Conservation (phyloP, 1,140 invertebrate species). For the Polypedilum pembai region DNA sequence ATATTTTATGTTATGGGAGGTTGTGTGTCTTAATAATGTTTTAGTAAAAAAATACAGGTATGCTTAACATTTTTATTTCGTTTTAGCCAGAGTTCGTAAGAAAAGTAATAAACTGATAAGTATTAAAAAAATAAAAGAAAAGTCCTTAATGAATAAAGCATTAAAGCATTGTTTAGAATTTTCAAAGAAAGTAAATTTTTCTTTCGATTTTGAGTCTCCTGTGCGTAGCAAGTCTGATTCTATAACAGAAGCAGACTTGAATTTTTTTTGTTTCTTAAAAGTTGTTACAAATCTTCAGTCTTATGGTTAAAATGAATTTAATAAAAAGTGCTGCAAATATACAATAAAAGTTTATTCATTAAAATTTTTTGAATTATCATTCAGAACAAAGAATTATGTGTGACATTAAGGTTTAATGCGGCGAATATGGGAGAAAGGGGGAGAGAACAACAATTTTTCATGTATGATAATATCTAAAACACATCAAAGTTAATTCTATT, state of each 20-base stretch:
- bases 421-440: not conserved
- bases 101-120: not conserved
- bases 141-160: not conserved
- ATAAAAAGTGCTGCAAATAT: slow-evolving; percentile 2
- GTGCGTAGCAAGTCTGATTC: not conserved
- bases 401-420: not conserved
- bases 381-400: not conserved
- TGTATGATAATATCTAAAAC: too few relatives aligned
- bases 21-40: too few relatives aligned
- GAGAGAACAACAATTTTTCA: not conserved
- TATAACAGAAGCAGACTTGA: not conserved
- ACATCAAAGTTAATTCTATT: too few relatives aligned
- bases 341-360: not conserved
- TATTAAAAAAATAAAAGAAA: not conserved
- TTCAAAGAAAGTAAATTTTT: not conserved
- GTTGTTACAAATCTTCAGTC: not conserved
- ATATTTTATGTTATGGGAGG: too few relatives aligned
- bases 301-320: slow-evolving; percentile 1
- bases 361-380: not conserved
- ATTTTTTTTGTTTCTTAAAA: not conserved
- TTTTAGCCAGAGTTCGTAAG: not conserved
- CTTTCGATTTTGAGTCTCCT: slow-evolving; percentile 10
- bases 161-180: slow-evolving; percentile 13
- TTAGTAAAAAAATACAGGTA: too few relatives aligned
- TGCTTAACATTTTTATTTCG: not conserved